These are phyloP conservation scores for Bathybates hornii DNA, from an alignment of 2,113 vertebrate genomes.

Conservation along the genomic window DNA sequence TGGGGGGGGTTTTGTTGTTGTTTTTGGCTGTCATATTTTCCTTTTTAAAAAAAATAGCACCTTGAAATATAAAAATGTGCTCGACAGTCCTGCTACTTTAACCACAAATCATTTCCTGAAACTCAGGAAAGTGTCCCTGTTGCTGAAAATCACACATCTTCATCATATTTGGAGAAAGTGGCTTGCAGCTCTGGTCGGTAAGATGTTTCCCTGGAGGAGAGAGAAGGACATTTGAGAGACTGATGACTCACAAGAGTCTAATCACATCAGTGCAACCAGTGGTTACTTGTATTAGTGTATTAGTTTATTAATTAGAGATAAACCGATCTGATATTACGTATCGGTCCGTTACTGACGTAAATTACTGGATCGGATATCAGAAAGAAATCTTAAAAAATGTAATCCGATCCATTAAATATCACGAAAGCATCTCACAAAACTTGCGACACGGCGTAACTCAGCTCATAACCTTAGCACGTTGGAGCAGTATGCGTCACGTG, in stretches of 20 bases:
- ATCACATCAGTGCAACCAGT: background rate
- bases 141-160: background rate
- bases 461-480: fast-evolving
- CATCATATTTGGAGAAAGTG: background rate
- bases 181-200: background rate
- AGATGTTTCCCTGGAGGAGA: background rate
- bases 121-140: too few relatives aligned
- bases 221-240: background rate
- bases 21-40: background rate
- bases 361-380: too few relatives aligned
- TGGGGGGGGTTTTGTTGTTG: too few relatives aligned
- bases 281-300: background rate
- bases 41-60: background rate
- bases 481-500: fast-evolving
- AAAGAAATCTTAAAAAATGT: fast-evolving
- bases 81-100: background rate
- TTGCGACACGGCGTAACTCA: fast-evolving
- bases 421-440: fast-evolving
- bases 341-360: too few relatives aligned
- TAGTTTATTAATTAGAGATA: background rate
- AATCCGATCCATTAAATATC: too few relatives aligned
- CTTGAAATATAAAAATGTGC: background rate
- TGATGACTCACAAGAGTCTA: background rate
- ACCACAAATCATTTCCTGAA: background rate
- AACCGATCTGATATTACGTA: too few relatives aligned